These are phyloP conservation scores for Loriculus beryllinus DNA, from an alignment of 2,797 vertebrate species.

Conservation along the genomic window DNA sequence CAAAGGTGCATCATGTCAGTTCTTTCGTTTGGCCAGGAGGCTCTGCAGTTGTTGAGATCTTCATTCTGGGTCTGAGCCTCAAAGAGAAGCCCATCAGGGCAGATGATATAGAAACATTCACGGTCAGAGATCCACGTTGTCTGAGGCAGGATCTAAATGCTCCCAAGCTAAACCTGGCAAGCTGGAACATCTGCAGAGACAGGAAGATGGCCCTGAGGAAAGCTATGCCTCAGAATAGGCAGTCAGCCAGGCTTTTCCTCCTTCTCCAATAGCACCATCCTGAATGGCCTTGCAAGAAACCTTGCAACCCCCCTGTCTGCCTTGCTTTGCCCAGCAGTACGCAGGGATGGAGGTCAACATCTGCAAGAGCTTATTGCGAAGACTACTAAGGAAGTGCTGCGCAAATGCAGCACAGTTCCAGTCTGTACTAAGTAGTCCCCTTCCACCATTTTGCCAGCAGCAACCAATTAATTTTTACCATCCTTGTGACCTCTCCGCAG, in stretches of 20 bases:
- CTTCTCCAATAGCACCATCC: not conserved
- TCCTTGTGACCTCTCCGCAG: not conserved
- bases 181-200: not conserved
- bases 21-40: not conserved
- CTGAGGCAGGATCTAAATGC: not conserved
- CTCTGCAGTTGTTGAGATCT: not conserved
- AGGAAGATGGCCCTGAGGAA: not conserved
- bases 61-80: not conserved
- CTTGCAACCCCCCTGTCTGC: not conserved
- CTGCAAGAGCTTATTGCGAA: not conserved
- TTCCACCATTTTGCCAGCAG: not conserved
- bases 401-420: not conserved
- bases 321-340: not conserved
- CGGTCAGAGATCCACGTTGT: not conserved
- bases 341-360: not conserved
- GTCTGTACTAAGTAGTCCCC: not conserved
- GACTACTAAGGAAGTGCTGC: not conserved
- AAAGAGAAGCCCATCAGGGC: not conserved
- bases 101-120: not conserved
- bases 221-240: not conserved
- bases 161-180: not conserved
- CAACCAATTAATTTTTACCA: slow-evolving; percentile 3
- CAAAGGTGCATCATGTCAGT: rapidly evolving
- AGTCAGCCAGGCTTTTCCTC: not conserved
- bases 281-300: not conserved